Evolutionary conservation across 2,888 invertebrate species (phyloP), one percentile per base, ranked within the genome.

Genomic region (Acrobasis repandana): DNA sequence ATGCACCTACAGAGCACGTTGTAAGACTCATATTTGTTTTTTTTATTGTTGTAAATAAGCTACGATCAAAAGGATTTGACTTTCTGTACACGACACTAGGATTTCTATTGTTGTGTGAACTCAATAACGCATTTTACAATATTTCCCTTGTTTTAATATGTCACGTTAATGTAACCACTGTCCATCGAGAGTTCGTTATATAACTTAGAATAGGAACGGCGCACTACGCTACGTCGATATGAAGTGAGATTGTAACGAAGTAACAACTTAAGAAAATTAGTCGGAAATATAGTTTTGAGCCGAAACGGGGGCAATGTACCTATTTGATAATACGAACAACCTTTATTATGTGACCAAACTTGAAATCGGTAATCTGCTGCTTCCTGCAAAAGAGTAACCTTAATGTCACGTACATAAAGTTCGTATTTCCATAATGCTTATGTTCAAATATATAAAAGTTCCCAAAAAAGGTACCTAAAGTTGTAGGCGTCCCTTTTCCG

Each of bases 181-280:
- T 18, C n/a, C 11, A 43, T 28, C 2, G 18, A 20, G 54, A 54
- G 18, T 38, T n/a, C 51, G 51, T 51, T 54, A 34, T 51, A 63
- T 34, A 58, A 52, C 56, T 36, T 59, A 38, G 57, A 63, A 56
- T 59, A 60, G 33, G 59, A 64, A 50, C 52, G 59, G 61, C 54
- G 54, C 57, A 57, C 51, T 61, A 61, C 14, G 58, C 57, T 38
- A 54, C 11, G 54, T 28, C 50, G 50, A 11, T 14, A 50, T 33
- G 50, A 28, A 28, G 20, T 49, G 49, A 20, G 10, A 14, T 11
- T 2, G 20, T 20, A 5, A 20, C 49, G 18, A 49, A 20, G 20
- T 14, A 49, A 49, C 11, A 11, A 49, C 34, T 52, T 16, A 36
- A 36, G 16, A 16, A 10, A 34, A 52, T 36, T 34, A 43, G 43